phyloP scores from a whole-genome alignment of 2,888 invertebrate species.

The Mythimna lalbum region DNA sequence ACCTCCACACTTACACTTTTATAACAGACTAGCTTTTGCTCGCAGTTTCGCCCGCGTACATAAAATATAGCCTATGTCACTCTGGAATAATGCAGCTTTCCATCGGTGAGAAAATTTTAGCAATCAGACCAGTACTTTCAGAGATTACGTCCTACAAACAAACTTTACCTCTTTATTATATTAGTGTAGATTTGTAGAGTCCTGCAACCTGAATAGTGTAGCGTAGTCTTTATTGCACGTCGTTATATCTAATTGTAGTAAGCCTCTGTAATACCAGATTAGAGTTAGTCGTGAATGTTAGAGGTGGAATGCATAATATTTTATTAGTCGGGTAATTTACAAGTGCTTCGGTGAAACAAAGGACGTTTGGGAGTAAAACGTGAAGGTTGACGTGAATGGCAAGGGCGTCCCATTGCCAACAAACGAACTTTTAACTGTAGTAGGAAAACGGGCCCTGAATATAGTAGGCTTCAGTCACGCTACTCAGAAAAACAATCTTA shows the following conservation, averaged over 20 bases:
- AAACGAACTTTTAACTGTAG: constrained; percentile 30
- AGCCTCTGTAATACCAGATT: constrained; percentile 10
- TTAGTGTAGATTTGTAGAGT: no score
- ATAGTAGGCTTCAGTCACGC: constrained; percentile 43
- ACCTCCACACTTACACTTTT: not conserved
- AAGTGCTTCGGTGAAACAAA: constrained; percentile 38
- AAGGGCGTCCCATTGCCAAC: constrained; percentile 50
- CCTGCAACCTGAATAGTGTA: not conserved
- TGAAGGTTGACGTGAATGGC: constrained; percentile 50
- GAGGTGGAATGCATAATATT: constrained; percentile 8
- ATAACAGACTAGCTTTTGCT: no score
- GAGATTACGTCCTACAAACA: no score
- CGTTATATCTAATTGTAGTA: not conserved
- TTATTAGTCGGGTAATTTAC: constrained; percentile 19
- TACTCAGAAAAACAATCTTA: constrained; percentile 42
- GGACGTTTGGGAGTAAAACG: constrained; percentile 34
- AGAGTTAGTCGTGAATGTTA: constrained; percentile 8
- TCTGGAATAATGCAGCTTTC: no score
- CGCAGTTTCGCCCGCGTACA: no score
- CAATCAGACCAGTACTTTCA: no score
- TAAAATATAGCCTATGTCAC: no score
- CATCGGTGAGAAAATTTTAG: no score
- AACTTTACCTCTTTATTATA: no score
- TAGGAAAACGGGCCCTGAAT: constrained; percentile 34
- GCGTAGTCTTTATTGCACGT: not conserved